Evolutionary conservation across 2,888 invertebrate genomes (phyloP), one percentile per base, ranked within the genome.

Genomic region (Epistrophe eligans): DNA sequence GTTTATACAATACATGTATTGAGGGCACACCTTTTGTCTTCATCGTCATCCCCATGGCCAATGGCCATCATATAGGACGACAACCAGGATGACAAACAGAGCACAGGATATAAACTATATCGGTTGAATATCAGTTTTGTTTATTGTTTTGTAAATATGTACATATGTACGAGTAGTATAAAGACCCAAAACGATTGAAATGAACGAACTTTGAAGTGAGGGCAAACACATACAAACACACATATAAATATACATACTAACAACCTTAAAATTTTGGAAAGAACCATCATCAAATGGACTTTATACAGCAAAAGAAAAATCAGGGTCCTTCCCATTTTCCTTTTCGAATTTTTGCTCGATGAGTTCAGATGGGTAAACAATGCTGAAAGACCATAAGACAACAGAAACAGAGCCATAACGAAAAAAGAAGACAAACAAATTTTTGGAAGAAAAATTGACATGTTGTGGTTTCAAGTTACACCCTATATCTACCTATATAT

Each of bases 61-160:
- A 35, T 35, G 35, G 35, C 6, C n/a, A 13, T 24, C 11, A 45
- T 45, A n/a, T 15, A 52, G 52, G 52, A 70, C 38, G 52, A 52
- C 67, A 77, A 52, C 52, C 58, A 43, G 2, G n/a, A n/a, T n/a
- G n/a, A n/a, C n/a, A n/a, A n/a, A n/a, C n/a, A n/a, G n/a, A n/a
- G n/a, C n/a, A n/a, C n/a, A 72, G 40, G 38, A 55, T 57, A 57
- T 43, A 40, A 71, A 32, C 40, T 43, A 79, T 67, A 67, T 66
- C 66, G 62, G 66, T 79, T 72, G 70, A 74, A 48, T 60, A 60
- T 77, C 71, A 74, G 72, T 74, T 87, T 74, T 82, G 79, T 82
- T 87, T 87, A 87, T 87, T 82, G 79, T 82, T 79, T 79, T 74
- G 82, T 83, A 83, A 87, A 87, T 87, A 87, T 70, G 70, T 55